Conservation (phyloP, 2,888 invertebrate genomes). For the Nasonia oneida region DNA sequence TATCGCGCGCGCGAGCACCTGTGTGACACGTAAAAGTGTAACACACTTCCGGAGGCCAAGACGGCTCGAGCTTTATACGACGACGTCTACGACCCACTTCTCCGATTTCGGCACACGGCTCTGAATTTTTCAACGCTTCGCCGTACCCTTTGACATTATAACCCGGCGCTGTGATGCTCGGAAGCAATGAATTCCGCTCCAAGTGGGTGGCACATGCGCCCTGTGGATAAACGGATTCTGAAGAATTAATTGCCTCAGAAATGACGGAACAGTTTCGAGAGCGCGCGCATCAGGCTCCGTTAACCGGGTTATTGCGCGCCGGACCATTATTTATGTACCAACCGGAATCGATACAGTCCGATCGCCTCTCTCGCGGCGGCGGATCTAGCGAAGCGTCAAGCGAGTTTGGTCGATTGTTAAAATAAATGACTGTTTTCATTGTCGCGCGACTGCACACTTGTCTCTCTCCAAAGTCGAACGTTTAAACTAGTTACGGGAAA, state of each 20-base stretch:
- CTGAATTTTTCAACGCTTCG: background rate
- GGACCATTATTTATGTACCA: background rate
- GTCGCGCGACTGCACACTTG: background rate
- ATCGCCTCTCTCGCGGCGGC: background rate
- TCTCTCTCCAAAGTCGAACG: background rate
- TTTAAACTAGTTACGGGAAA: slow-evolving; percentile 1
- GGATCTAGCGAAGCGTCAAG: slow-evolving; percentile 1
- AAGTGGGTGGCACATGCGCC: background rate
- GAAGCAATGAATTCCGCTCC: background rate
- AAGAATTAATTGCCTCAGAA: background rate
- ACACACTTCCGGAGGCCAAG: background rate
- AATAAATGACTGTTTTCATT: slow-evolving; percentile 36
- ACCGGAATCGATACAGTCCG: background rate
- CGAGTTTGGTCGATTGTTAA: slow-evolving; percentile 39
- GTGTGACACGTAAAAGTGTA: background rate
- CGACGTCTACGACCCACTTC: background rate
- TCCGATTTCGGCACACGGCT: background rate
- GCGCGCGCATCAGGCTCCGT: background rate
- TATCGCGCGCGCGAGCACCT: background rate
- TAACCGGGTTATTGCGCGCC: background rate
- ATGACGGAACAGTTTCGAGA: background rate
- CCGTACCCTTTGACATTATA: background rate
- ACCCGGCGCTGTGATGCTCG: background rate
- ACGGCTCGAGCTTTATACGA: no score
- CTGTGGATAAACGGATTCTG: background rate